These are phyloP conservation scores for Temnothorax longispinosus DNA, from an alignment of 1,140 invertebrate genomes.

Conservation along the genomic window DNA sequence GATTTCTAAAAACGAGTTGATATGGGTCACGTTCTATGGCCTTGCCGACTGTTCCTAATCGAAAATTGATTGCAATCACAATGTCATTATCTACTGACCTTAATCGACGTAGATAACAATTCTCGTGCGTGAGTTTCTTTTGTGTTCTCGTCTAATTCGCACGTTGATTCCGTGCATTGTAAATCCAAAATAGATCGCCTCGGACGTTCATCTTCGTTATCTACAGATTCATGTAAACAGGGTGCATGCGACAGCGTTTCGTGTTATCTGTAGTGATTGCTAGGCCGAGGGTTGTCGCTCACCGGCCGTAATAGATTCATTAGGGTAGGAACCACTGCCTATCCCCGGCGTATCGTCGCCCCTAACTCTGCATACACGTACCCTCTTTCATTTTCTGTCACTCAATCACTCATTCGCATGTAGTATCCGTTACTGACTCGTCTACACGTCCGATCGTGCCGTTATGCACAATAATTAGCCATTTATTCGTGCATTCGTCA, in stretches of 20 bases:
- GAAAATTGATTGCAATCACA: slow-evolving; percentile 52
- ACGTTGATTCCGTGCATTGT: not conserved
- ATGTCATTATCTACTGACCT: slow-evolving; percentile 50
- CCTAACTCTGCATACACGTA: slow-evolving; percentile 51
- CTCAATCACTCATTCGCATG: slow-evolving; percentile 51
- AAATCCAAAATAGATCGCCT: slow-evolving; percentile 12
- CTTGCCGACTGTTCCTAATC: slow-evolving; percentile 38
- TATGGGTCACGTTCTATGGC: not conserved
- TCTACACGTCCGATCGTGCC: not conserved
- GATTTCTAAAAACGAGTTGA: slow-evolving; percentile 46
- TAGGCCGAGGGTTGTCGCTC: slow-evolving; percentile 70
- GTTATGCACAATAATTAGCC: slow-evolving; percentile 22
- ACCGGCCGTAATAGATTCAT: slow-evolving; percentile 80
- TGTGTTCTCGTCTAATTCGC: not conserved
- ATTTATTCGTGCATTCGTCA: not conserved
- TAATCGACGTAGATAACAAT: slow-evolving; percentile 49
- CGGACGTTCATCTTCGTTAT: slow-evolving; percentile 61
- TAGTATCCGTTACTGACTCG: slow-evolving; percentile 49
- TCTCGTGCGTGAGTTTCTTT: not conserved
- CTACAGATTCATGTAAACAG: slow-evolving; percentile 34
- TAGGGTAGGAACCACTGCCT: slow-evolving; percentile 72
- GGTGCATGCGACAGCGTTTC: slow-evolving; percentile 57
- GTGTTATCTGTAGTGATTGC: slow-evolving; percentile 78
- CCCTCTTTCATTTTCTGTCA: slow-evolving; percentile 66
- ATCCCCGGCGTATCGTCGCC: slow-evolving; percentile 62